Conservation (phyloP, 2,797 vertebrate species). For the Anabas testudineus region DNA sequence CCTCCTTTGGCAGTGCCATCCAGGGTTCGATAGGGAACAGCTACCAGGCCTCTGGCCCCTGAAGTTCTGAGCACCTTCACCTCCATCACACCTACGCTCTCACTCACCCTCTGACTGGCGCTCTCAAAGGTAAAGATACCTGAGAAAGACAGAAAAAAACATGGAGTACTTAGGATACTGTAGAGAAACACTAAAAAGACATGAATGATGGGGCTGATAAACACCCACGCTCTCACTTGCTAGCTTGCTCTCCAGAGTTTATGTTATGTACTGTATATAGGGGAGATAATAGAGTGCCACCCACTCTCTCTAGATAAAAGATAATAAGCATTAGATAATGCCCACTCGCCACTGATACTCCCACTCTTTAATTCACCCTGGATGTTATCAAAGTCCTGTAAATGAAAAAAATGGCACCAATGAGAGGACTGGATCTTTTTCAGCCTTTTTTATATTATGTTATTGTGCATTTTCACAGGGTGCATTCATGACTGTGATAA, state of each 20-base stretch:
- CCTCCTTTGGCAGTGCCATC: slow-evolving; percentile 85
- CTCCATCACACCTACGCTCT: slow-evolving; percentile 83
- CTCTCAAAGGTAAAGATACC: slow-evolving; percentile 89
- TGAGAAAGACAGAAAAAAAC: slow-evolving; percentile 13
- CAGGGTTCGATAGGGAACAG: slow-evolving; percentile 83
- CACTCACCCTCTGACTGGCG: slow-evolving; percentile 82
- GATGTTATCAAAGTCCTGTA: slow-evolving; percentile 38
- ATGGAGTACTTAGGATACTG: neutral
- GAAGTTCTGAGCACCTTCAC: slow-evolving; percentile 85
- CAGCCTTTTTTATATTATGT: neutral
- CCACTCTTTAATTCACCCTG: slow-evolving; percentile 43
- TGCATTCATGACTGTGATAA: neutral
- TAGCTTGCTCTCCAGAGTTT: slow-evolving; percentile 33
- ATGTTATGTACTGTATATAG: slow-evolving; percentile 5
- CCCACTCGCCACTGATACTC: slow-evolving; percentile 44
- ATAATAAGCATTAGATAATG: slow-evolving; percentile 39
- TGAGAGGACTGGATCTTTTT: neutral
- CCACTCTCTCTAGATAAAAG: slow-evolving; percentile 56
- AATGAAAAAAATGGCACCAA: slow-evolving; percentile 5
- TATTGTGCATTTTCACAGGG: neutral
- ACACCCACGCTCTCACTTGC: slow-evolving; percentile 33
- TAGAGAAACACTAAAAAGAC: slow-evolving; percentile 14
- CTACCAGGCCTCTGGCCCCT: slow-evolving; percentile 83
- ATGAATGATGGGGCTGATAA: slow-evolving; percentile 24
- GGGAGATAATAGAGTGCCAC: slow-evolving; percentile 44